Evolutionary conservation across 2,888 invertebrate genomes (phyloP).

Genomic region (Drosophila algonquin): DNA sequence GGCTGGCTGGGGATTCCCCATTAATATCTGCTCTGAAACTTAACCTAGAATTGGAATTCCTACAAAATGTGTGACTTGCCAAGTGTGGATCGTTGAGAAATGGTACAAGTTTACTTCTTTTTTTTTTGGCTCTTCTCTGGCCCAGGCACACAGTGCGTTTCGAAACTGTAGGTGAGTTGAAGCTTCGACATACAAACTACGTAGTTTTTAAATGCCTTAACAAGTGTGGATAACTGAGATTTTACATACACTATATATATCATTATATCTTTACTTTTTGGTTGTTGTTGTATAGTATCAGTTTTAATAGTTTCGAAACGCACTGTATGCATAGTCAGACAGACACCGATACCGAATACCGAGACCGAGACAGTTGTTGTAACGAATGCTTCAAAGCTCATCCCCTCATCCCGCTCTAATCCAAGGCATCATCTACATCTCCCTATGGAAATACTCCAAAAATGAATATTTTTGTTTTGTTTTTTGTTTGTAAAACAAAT

Average conservation of each 20-base stretch:
- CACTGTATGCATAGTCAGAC: constrained; percentile 22
- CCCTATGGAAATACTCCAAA: constrained; percentile 1
- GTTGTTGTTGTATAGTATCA: neutral
- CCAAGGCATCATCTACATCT: neutral
- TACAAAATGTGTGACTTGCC: constrained; percentile 43
- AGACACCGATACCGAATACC: neutral
- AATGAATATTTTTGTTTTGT: neutral
- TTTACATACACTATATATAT: constrained; percentile 4
- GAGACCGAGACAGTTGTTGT: constrained; percentile 39
- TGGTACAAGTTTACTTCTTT: neutral
- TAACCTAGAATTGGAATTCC: constrained; percentile 8
- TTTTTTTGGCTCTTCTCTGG: constrained; percentile 15
- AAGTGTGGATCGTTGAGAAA: constrained; percentile 4
- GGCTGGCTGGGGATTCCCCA: constrained; percentile 25
- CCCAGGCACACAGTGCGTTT: constrained; percentile 15
- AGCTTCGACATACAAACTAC: neutral
- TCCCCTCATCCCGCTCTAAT: neutral
- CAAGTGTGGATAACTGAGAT: constrained; percentile 24
- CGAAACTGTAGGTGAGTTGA: neutral
- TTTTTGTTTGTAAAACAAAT: neutral
- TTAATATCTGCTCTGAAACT: constrained; percentile 13
- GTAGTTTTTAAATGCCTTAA: constrained; percentile 23
- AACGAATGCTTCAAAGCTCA: constrained; percentile 9
- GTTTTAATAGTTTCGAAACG: constrained; percentile 10
- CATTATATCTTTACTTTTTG: constrained; percentile 19